Base-by-base conservation (phyloP, 2,113 vertebrate genomes). In the Psettodes erumei region DNA sequence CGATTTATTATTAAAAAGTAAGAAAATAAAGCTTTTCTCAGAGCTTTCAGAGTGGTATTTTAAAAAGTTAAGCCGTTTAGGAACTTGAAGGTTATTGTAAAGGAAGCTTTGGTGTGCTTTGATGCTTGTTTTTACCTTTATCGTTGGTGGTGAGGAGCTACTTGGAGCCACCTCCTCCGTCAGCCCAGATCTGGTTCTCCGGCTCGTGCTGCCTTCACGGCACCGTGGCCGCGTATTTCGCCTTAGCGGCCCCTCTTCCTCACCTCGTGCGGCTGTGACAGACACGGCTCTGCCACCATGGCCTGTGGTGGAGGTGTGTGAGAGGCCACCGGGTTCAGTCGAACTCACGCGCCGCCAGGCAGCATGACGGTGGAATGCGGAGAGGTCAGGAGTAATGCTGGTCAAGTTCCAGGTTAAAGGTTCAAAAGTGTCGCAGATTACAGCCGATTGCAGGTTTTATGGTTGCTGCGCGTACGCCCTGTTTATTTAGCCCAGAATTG, bases 291-390 rank as follows among this genome's bases (percentile, higher is more conserved):
- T 64, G 23, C 60, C 25, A 72, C 58, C 28, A 21, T 63, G 37
- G 53, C 50, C 1, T 69, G 53, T 5, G 28, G 2, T 45, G 16
- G 15, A 62, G 48, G 40, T 72, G 71, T 63, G 37, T 40, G 33
- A 56, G 23, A 37, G 68, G 50, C 19, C 64, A 60, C 3, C 0
- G 53, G 72, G 88, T 92, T 90, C 66, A 81, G 28, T 30, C 68
- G 65, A 77, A 89, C 77, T 71, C 64, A 6, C 19, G 37, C 72
- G 72, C 75, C 59, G 54, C 35, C 7, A 5, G 32, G 30, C 40
- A 43, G 13, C 13, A 12, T 35, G 15, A 55, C 51, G 25, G 43
- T 63, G 79, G 79, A 86, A 80, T 86, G 83, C 28, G 40, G 56
- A 55, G 43, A 64, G 61, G 51, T 79, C 53, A 11, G 15, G 40